Base-by-base conservation (phyloP, 1,140 invertebrate species). In the Phortica variegata region DNA sequence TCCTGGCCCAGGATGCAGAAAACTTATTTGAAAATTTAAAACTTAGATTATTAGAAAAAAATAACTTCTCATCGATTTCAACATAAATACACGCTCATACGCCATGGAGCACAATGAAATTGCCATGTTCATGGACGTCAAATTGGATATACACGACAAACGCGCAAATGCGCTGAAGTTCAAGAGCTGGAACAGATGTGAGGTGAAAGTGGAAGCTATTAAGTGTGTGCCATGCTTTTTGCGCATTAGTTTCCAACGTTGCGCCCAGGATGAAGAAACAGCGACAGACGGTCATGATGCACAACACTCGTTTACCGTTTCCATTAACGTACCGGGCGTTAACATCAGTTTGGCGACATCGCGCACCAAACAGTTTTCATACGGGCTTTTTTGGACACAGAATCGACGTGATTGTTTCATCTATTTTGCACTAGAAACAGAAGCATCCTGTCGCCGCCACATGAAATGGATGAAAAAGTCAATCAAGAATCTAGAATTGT, bases 381-480 rank as follows among this genome's bases (percentile, higher is more conserved):
- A 76, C 41, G 74, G 73, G 1, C 32, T 76, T 0, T 75, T 72
- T 31, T 76, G 73, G 73, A 72, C 58, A n/a, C 69, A 75, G 18
- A 71, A 76, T 49, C 74, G 73, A 2, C 66, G 70, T 10, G 61
- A 65, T 39, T 76, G 74, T 41, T 71, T 61, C 10, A 72, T 76
- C 1, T 76, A 74, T 38, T 72, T 76, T 45, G 65, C 74, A 4
- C 39, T 74, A 19, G 71, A 76, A 32, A 68, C 71, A 1, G 65
- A 76, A 43, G 42, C 41, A 4, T 47, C 56, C 3, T 74, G 60
- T 41, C 58, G 69, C 1, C 47, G 52, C 0, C 74, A 76, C 26
- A 76, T 76, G 73, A 76, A 73, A 38, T 76, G 73, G 73, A 58
- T 76, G 6, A 70, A 73, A n/a, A 73, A 76, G 51, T 74, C 73